These are phyloP conservation scores for Folsomia manolachei DNA, from an alignment of 2,888 invertebrate species.

Conservation along the genomic window DNA sequence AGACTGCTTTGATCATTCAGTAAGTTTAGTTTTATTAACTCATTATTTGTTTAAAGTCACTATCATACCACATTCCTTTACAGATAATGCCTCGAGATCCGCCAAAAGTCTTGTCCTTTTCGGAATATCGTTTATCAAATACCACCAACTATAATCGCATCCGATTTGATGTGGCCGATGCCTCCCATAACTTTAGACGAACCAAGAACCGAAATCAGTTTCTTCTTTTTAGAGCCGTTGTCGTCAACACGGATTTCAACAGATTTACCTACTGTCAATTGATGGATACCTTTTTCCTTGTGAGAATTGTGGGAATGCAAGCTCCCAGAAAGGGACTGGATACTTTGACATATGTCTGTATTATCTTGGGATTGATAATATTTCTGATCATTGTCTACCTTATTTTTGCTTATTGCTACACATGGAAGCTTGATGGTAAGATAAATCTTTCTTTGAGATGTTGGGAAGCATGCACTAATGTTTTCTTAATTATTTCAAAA, in stretches of 20 bases:
- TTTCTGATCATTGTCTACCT: conserved; percentile 33
- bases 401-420: conserved; percentile 32
- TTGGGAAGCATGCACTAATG: too few relatives aligned
- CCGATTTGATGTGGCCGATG: conserved; percentile 22
- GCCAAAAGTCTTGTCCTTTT: conserved; percentile 8
- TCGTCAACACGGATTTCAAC: conserved; percentile 45
- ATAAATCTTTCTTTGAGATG: too few relatives aligned
- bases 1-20: conserved; percentile 33
- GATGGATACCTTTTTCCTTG: conserved; percentile 44
- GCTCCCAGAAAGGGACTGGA: conserved; percentile 39
- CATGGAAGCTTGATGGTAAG: too few relatives aligned
- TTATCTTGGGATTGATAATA: conserved; percentile 28
- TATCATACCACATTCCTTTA: neutral
- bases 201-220: conserved; percentile 41
- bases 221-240: conserved; percentile 44
- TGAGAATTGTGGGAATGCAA: conserved; percentile 39
- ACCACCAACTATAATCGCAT: conserved; percentile 40
- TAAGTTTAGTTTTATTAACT: neutral
- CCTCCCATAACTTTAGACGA: neutral
- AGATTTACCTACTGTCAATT: conserved; percentile 43
- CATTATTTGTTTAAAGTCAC: neutral
- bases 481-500: too few relatives aligned
- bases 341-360: conserved; percentile 28
- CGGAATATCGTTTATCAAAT: conserved; percentile 33
- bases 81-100: conserved; percentile 5